phyloP scores from a whole-genome alignment of 2,888 invertebrate species.

The Atrina japonica region DNA sequence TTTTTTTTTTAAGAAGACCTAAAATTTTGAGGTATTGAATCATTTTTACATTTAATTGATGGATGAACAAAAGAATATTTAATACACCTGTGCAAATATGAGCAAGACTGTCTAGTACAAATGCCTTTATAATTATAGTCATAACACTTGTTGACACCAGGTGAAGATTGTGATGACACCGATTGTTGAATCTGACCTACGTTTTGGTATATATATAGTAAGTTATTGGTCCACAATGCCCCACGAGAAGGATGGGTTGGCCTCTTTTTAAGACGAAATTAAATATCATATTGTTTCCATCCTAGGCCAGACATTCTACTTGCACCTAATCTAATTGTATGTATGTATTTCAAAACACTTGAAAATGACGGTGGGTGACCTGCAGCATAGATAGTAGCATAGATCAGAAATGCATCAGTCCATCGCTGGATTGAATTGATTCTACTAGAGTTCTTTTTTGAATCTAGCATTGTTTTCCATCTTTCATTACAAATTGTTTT shows the following conservation, averaged over 20 bases:
- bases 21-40: too few species aligned
- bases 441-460: not conserved
- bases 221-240: conserved; percentile 10
- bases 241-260: conserved; percentile 7
- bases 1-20: too few species aligned
- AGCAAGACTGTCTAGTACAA: not conserved
- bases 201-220: conserved; percentile 13
- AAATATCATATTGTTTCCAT: conserved; percentile 18
- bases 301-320: not conserved
- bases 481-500: not conserved
- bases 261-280: conserved; percentile 24
- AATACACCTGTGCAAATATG: conserved; percentile 14
- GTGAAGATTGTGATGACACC: not conserved
- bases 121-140: conserved; percentile 22
- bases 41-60: not conserved
- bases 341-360: conserved; percentile 27
- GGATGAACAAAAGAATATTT: conserved; percentile 2
- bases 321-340: conserved; percentile 16
- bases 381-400: conserved; percentile 4
- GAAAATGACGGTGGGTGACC: not conserved
- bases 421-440: conserved; percentile 14
- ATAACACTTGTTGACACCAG: conserved; percentile 14
- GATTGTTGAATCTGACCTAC: not conserved
- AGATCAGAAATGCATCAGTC: conserved; percentile 26
- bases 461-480: not conserved